A percentile compares a stretch with the other conserved stretches of the same genome.
These are phyloP conservation scores for Pocillopora verrucosa DNA, from an alignment of 64 coral and sea anemone genomes.

Conservation along the genomic window DNA sequence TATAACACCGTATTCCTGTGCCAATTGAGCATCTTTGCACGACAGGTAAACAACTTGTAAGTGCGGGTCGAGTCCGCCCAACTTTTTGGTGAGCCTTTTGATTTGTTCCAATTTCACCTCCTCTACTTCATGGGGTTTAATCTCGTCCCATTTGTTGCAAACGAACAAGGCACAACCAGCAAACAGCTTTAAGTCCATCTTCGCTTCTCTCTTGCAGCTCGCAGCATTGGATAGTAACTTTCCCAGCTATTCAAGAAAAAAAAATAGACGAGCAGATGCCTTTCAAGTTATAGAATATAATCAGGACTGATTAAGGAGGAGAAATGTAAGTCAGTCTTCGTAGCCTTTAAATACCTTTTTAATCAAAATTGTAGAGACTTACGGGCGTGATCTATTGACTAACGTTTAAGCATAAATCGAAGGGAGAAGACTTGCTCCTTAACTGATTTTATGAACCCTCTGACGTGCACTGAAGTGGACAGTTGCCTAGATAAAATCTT, in stretches of 20 bases:
- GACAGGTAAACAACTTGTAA: slow-evolving; percentile 14
- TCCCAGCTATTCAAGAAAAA: background rate
- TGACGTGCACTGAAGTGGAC: too few relatives aligned
- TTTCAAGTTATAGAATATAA: background rate
- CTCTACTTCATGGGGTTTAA: background rate
- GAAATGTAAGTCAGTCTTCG: too few relatives aligned
- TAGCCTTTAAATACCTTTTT: too few relatives aligned
- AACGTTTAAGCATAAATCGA: too few relatives aligned
- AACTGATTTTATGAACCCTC: too few relatives aligned
- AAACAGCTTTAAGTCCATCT: background rate
- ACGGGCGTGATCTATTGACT: too few relatives aligned
- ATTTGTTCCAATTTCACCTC: slow-evolving; percentile 1
- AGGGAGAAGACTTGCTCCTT: too few relatives aligned
- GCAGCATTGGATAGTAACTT: background rate
- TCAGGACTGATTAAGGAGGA: too few relatives aligned
- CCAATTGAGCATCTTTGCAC: background rate
- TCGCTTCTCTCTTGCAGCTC: background rate
- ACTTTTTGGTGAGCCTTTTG: background rate
- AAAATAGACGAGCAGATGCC: background rate
- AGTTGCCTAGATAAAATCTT: too few relatives aligned
- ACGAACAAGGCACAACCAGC: slow-evolving; percentile 3
- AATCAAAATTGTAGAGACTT: too few relatives aligned
- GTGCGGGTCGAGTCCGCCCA: background rate
- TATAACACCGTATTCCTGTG: background rate
- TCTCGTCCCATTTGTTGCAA: slow-evolving; percentile 18